These are phyloP conservation scores for Podarcis raffonei DNA, from an alignment of 2,113 vertebrate genomes.

Conservation along the genomic window DNA sequence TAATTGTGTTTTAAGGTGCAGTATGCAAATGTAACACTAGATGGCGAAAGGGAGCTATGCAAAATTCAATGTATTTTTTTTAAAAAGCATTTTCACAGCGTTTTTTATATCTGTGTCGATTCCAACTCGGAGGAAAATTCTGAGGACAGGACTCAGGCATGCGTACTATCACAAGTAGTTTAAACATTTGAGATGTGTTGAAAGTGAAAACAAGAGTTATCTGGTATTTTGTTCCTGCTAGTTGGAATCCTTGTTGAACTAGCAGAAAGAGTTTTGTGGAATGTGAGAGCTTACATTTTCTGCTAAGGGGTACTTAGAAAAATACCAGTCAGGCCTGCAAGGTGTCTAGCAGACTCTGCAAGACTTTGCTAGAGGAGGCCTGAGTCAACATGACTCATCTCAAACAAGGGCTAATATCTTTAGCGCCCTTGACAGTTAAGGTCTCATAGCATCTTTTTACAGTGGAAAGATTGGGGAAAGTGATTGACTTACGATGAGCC, in stretches of 20 bases:
- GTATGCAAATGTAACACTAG: too few species aligned
- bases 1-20: too few species aligned
- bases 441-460: background rate
- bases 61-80: too few species aligned
- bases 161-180: background rate
- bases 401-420: background rate
- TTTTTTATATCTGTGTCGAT: too few species aligned
- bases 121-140: too few species aligned
- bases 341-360: background rate
- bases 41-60: too few species aligned
- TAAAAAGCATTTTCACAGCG: too few species aligned
- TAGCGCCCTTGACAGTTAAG: background rate
- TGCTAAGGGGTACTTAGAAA: background rate
- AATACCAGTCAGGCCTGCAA: background rate
- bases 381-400: background rate
- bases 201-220: background rate
- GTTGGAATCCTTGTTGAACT: background rate
- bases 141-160: background rate
- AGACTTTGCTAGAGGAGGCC: background rate
- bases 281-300: background rate
- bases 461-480: background rate
- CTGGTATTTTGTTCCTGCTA: background rate
- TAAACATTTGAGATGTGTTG: background rate
- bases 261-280: background rate
- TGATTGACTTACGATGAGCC: background rate